A percentile compares a stretch with the other conserved stretches of the same genome.
Evolutionary conservation across 2,888 invertebrate species (phyloP).

Genomic region (Drosophila gaucha): DNA sequence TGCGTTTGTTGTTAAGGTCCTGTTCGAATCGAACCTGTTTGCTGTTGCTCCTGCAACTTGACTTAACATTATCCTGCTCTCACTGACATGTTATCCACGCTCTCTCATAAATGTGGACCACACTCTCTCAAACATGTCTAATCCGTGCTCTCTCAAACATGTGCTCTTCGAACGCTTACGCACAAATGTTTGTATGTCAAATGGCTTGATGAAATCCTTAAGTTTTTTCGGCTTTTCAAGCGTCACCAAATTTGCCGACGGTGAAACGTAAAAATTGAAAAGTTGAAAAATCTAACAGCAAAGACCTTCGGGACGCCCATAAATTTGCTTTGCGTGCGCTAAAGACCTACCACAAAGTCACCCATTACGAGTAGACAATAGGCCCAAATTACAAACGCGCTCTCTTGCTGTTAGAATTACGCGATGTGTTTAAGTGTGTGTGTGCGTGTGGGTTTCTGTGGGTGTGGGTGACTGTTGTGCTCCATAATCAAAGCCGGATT

Average conservation of each 20-base stretch:
- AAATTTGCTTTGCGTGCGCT: slow-evolving; percentile 4
- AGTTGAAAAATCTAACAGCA: slow-evolving; percentile 27
- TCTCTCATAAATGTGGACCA: slow-evolving; percentile 7
- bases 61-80: neutral
- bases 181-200: slow-evolving; percentile 36
- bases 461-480: slow-evolving; percentile 9
- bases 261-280: slow-evolving; percentile 33
- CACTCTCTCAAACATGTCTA: slow-evolving; percentile 23
- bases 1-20: neutral
- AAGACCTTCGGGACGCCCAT: slow-evolving; percentile 19
- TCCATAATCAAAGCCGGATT: slow-evolving; percentile 20
- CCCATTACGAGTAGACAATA: slow-evolving; percentile 70
- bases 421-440: slow-evolving; percentile 9
- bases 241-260: slow-evolving; percentile 29
- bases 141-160: slow-evolving; percentile 22
- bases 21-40: neutral
- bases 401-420: slow-evolving; percentile 17
- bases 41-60: slow-evolving; percentile 20
- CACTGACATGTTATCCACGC: slow-evolving; percentile 13
- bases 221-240: slow-evolving; percentile 15
- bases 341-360: slow-evolving; percentile 72
- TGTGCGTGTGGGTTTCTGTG: neutral
- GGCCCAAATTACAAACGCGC: slow-evolving; percentile 64
- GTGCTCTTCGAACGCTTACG: neutral
- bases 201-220: slow-evolving; percentile 22